These are phyloP conservation scores for Sminthurinus aureus DNA, from an alignment of 2,888 invertebrate species.

Conservation along the genomic window DNA sequence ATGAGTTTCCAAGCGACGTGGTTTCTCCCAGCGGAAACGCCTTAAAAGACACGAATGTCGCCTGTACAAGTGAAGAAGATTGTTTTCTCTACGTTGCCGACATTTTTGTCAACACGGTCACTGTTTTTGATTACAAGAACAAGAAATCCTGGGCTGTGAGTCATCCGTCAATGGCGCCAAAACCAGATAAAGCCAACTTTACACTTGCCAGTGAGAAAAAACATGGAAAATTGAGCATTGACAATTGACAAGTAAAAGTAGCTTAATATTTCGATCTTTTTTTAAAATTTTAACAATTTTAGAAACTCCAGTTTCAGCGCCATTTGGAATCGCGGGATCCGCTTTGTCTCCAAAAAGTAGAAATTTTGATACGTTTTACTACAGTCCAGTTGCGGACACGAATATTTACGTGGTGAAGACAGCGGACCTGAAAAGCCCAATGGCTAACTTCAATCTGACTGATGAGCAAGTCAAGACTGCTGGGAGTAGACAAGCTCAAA, in stretches of 20 bases:
- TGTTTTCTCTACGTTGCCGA: constrained; percentile 47
- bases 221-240: no score
- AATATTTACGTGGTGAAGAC: constrained; percentile 74
- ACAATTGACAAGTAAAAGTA: no score
- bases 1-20: constrained; percentile 46
- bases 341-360: constrained; percentile 72
- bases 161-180: constrained; percentile 42
- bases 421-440: constrained; percentile 66
- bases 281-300: constrained; percentile 22
- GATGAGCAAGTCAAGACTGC: constrained; percentile 68
- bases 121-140: constrained; percentile 60
- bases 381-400: constrained; percentile 73
- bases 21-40: constrained; percentile 31
- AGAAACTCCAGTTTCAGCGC: not conserved
- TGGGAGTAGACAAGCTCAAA: constrained; percentile 73
- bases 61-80: constrained; percentile 30
- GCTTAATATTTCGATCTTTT: no score
- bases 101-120: constrained; percentile 68
- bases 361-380: constrained; percentile 74
- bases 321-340: constrained; percentile 41
- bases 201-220: no score
- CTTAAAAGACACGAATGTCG: constrained; percentile 46
- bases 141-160: constrained; percentile 40
- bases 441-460: constrained; percentile 62
- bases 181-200: constrained; percentile 10